Evolutionary conservation across 2,113 vertebrate genomes (phyloP).

Genomic region (Sclerurus mexicanus): DNA sequence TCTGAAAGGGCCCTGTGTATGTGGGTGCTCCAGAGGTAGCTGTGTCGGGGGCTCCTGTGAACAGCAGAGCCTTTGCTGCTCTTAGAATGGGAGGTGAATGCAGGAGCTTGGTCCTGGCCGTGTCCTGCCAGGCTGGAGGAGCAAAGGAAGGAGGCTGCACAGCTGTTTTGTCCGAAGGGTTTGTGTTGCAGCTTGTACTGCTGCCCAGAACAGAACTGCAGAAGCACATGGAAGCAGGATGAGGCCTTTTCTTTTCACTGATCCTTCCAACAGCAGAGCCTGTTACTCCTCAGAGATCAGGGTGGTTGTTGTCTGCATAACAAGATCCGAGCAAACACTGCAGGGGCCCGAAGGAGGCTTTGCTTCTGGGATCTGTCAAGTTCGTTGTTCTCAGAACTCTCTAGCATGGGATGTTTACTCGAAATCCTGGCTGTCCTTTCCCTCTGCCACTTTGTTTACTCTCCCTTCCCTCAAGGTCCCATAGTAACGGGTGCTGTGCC

Average conservation of each 20-base stretch:
- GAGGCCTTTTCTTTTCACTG: neutral
- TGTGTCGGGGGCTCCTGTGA: neutral
- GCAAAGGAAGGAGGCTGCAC: fast-evolving
- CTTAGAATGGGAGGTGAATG: fast-evolving
- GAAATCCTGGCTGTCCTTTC: neutral
- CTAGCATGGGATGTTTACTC: neutral
- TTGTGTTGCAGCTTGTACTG: neutral
- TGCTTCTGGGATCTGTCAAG: neutral
- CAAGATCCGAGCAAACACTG: neutral
- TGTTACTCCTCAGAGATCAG: neutral
- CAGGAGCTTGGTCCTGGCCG: neutral
- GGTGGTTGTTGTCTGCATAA: neutral
- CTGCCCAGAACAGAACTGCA: neutral
- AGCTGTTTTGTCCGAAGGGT: neutral
- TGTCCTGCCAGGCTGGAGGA: neutral
- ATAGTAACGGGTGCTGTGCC: neutral
- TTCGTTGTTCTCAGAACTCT: neutral
- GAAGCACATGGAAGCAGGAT: neutral
- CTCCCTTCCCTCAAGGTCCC: neutral
- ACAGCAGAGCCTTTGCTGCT: neutral
- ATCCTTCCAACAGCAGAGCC: neutral
- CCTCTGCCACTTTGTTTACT: neutral
- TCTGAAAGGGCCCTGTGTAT: neutral
- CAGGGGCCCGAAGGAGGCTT: neutral
- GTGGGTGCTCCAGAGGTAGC: neutral